Percentiles rank a stretch among this genome's conserved stretches.
Evolutionary conservation across 2,113 vertebrate genomes (phyloP).

Genomic region (Raja brachyura): DNA sequence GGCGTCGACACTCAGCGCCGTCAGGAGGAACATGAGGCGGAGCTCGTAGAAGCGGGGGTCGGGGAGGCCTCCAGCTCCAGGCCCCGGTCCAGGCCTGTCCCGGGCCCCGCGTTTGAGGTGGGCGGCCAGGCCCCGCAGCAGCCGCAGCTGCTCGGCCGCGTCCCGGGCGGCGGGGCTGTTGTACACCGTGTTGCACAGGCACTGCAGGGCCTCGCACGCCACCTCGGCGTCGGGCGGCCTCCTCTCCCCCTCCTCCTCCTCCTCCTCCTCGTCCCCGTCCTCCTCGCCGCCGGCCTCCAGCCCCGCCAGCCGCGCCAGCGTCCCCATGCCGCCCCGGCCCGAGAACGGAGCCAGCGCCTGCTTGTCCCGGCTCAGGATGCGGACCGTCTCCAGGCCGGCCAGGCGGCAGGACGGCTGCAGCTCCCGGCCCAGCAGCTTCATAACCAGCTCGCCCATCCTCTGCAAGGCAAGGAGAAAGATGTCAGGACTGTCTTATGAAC

Average conservation of each 20-base stretch:
- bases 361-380: slow-evolving; percentile 43
- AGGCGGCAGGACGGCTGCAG: slow-evolving; percentile 43
- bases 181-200: slow-evolving; percentile 44
- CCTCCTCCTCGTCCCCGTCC: slow-evolving; percentile 46
- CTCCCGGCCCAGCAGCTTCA: slow-evolving; percentile 40
- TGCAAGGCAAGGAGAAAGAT: neutral
- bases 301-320: slow-evolving; percentile 40
- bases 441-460: slow-evolving; percentile 42
- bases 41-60: slow-evolving; percentile 64
- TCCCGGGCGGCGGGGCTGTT: slow-evolving; percentile 42
- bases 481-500: too few relatives aligned
- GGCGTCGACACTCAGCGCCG: slow-evolving; percentile 60
- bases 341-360: slow-evolving; percentile 41
- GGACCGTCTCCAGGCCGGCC: slow-evolving; percentile 40
- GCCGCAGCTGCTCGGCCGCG: slow-evolving; percentile 45
- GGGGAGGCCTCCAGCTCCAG: slow-evolving; percentile 42
- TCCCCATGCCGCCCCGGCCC: slow-evolving; percentile 27
- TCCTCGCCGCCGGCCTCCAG: slow-evolving; percentile 44
- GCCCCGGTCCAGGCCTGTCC: neutral
- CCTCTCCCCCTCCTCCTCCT: slow-evolving; percentile 48
- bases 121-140: slow-evolving; percentile 55
- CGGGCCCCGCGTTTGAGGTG: slow-evolving; percentile 44
- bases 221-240: slow-evolving; percentile 42
- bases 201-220: slow-evolving; percentile 42
- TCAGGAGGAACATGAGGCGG: slow-evolving; percentile 64